Evolutionary conservation across 92 coral and sea anemone species (phyloP), one percentile per base, ranked within the genome.

Genomic region (Porites rus): DNA sequence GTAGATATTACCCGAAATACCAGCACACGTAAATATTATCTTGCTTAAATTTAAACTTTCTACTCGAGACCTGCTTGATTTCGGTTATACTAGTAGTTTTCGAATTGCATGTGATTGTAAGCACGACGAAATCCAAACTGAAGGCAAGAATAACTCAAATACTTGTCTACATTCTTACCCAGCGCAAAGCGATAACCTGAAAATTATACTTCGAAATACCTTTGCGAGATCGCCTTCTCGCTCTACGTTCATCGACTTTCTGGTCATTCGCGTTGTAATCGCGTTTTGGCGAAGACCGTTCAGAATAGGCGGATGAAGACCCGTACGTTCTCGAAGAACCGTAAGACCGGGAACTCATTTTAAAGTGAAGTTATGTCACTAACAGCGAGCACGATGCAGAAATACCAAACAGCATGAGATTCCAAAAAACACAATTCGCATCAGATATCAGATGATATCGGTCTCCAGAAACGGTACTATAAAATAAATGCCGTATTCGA

Each of bases 301-400:
- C 65, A 2, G 71, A 51, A 83, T 74, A n/a, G 16, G 61, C 12
- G 1, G 86, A 9, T 43, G 77, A 59, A 59, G 78, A 82, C 18
- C 73, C 80, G 43, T 51, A 61, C 7, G 80, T 73, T 28, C 80
- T 79, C 19, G 87, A 74, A 20, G 72, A 83, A 19, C 66, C 51
- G 18, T 74, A 18, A 50, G 87, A 73, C 22, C 87, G 87, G 9
- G 72, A 83, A 74, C 72, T 72, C 87, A 83, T 83, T 83, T 73
- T 10, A 53, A 73, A 74, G 50, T 24, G 51, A 52, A 43, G 67
- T 72, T 6, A 67, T 18, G 9, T 14, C 20, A 74, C 68, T 67
- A 54, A 67, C 64, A 80, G 51, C 20, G 51, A 12, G 8, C 64
- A 19, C 24, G 7, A 43, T 22, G 7, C 51, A 7, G 59, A 61